Base-by-base conservation (phyloP, 2,113 vertebrate species). In the Eudorcas thomsonii region DNA sequence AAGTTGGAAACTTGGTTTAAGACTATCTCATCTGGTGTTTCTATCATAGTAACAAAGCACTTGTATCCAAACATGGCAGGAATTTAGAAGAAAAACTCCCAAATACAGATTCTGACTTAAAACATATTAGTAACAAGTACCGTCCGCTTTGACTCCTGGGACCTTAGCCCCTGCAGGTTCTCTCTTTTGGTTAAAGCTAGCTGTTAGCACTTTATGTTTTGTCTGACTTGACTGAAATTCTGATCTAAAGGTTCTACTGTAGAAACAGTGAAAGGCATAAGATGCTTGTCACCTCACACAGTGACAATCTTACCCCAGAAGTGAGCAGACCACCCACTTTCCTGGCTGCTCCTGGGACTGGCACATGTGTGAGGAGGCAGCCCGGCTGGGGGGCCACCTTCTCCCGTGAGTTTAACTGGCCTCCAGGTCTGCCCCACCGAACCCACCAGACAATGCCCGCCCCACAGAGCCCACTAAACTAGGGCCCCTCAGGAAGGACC, bases 361-460 rank as follows among this genome's bases (percentile, higher is more conserved):
- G 33, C 8, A 23, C 16, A 6, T 14, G 2, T 23, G 19, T 28
- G 7, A 59, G 23, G 50, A 12, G 33, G 36, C 5, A 21, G 55
- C n/a, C 6, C 0, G 5, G 30, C 23, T 28, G 30, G 23, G 30
- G 23, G 36, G 43, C 8, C 48, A 7, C 0, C 9, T 33, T 45
- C 33, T 50, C 52, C 67, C 30, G 30, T 5, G 7, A 80, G 33
- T 43, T 52, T 52, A 59, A n/a, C 28, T 30, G 21, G 54, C 33
- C 33, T 23, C 14, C 33, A 6, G 9, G 26, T 16, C 25, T 74
- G 60, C 74, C 64, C 15, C 50, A 6, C 13, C 14, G 2, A 15
- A 78, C 23, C 85, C 43, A 64, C 10, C 26, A 81, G 45, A 82
- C 11, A 4, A 25, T 0, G 5, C 19, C 43, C 1, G 7, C 28